phyloP scores from a whole-genome alignment of 2,113 vertebrate species.

The Cyprinodon tularosa region DNA sequence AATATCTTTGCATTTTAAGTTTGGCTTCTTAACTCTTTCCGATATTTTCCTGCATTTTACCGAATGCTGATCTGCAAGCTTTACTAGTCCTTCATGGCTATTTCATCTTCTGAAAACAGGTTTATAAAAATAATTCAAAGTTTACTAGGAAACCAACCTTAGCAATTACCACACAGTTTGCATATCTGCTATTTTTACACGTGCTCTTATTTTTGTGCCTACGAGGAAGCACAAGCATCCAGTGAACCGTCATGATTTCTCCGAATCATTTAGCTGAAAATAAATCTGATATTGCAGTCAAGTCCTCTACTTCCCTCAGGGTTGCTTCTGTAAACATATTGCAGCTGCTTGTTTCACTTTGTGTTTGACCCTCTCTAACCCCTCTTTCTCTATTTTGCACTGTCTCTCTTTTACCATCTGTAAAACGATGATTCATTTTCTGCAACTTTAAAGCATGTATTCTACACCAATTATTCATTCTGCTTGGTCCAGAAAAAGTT shows the following conservation, averaged over 20 bases:
- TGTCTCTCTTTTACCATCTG: background rate
- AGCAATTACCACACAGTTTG: background rate
- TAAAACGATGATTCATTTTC: constrained; percentile 35
- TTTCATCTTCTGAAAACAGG: background rate
- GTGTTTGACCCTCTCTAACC: constrained; percentile 52
- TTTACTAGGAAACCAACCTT: background rate
- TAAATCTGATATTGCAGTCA: constrained; percentile 49
- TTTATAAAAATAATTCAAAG: background rate
- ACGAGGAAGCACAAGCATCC: background rate
- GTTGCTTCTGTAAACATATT: constrained; percentile 63
- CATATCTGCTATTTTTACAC: background rate
- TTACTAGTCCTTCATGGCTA: background rate
- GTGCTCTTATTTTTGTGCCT: constrained; percentile 12
- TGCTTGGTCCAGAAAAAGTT: constrained; percentile 28
- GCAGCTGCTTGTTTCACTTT: constrained; percentile 65
- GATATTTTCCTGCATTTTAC: background rate
- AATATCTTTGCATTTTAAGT: background rate
- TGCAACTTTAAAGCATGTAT: constrained; percentile 22
- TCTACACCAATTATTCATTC: constrained; percentile 31
- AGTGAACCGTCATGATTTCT: constrained; percentile 15
- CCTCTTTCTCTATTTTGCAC: constrained; percentile 14
- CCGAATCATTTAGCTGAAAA: constrained; percentile 45
- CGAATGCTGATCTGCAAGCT: background rate
- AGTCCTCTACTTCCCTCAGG: constrained; percentile 52
- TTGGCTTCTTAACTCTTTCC: background rate